Percentiles rank a stretch among this genome's conserved stretches.
Evolutionary conservation across 2,113 vertebrate species (phyloP).

Genomic region (Rattus rattus): DNA sequence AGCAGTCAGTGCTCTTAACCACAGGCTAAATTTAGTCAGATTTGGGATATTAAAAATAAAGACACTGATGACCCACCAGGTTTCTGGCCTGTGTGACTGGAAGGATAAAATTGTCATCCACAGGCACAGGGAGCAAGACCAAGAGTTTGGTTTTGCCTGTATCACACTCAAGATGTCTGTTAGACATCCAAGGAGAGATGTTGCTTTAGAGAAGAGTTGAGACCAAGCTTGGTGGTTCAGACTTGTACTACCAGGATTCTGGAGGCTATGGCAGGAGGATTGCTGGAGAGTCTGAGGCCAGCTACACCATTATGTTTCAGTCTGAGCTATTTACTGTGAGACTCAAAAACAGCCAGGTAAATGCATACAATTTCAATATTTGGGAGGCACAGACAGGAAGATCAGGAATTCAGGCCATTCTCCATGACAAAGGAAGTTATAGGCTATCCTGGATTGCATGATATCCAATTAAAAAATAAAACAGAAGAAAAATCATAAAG

Average conservation of each 20-base stretch:
- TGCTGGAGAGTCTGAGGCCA: background rate
- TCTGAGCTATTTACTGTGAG: background rate
- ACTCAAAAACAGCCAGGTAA: background rate
- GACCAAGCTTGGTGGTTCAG: background rate
- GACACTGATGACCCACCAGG: background rate
- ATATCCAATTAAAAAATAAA: background rate
- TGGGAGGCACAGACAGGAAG: background rate
- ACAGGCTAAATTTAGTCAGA: conserved; percentile 19
- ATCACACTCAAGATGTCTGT: background rate
- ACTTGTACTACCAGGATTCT: background rate
- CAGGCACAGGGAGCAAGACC: background rate
- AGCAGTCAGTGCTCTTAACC: too few species aligned
- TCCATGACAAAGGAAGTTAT: background rate
- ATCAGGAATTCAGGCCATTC: background rate
- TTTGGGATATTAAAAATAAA: background rate
- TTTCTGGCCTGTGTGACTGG: conserved; percentile 10
- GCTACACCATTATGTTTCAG: background rate
- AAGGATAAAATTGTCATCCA: conserved; percentile 5
- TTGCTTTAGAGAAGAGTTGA: background rate
- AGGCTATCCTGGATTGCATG: background rate
- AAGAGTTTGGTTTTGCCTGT: background rate
- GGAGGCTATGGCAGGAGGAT: background rate
- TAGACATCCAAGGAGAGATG: background rate
- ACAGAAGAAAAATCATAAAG: background rate
- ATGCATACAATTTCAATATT: background rate